phyloP scores from a whole-genome alignment of 2,888 invertebrate genomes.

The Scaptomyza tumidula region DNA sequence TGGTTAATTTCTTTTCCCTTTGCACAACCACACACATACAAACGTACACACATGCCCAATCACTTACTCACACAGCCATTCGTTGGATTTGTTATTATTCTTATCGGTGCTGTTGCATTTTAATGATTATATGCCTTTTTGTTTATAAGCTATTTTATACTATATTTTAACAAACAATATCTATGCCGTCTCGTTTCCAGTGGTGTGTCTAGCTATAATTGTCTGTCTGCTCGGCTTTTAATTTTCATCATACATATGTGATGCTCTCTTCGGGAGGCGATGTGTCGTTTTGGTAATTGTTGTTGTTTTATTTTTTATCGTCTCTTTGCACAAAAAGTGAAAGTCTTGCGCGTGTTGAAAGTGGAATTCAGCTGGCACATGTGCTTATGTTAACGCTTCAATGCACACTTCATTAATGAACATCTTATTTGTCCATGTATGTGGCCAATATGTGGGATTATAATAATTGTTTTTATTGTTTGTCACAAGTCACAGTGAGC shows the following conservation, averaged over 20 bases:
- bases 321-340: conserved; percentile 65
- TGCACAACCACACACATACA: conserved; percentile 18
- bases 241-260: conserved; percentile 34
- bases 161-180: conserved; percentile 35
- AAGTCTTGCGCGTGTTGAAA: conserved; percentile 52
- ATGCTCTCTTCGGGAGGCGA: conserved; percentile 48
- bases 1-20: conserved; percentile 53
- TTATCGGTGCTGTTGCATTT: conserved; percentile 49
- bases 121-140: conserved; percentile 15
- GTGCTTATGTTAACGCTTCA: conserved; percentile 12
- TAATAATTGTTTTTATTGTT: conserved; percentile 32
- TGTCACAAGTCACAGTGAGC: conserved; percentile 44
- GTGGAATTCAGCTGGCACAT: conserved; percentile 28
- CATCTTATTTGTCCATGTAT: conserved; percentile 1
- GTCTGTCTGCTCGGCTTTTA: conserved; percentile 42
- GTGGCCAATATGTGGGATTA: conserved; percentile 19
- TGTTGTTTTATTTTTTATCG: conserved; percentile 63
- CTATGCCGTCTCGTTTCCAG: conserved; percentile 25
- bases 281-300: conserved; percentile 61
- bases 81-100: conserved; percentile 51
- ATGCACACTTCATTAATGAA: conserved; percentile 15
- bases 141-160: conserved; percentile 35
- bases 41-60: conserved; percentile 24
- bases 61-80: conserved; percentile 32
- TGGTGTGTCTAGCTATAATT: conserved; percentile 24